phyloP scores from a whole-genome alignment of 2,797 vertebrate species.

The Zalophus californianus region DNA sequence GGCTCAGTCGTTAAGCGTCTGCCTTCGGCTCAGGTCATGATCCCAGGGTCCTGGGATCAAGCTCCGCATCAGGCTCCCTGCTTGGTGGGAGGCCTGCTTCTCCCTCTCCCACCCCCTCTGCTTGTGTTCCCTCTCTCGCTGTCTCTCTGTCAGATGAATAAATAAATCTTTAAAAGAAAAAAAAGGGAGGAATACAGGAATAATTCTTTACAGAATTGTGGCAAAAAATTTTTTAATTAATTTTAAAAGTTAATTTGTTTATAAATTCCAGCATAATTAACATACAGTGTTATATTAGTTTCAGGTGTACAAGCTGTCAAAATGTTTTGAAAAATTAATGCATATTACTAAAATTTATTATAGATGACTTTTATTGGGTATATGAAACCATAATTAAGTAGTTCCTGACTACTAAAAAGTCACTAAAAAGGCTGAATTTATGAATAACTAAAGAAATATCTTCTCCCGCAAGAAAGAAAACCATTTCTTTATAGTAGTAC shows the following conservation, averaged over 20 bases:
- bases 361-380: neutral
- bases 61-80: too few species aligned
- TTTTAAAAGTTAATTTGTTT: neutral
- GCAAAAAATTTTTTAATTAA: neutral
- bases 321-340: conserved; percentile 34
- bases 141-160: too few species aligned
- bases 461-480: neutral
- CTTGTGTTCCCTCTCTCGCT: too few species aligned
- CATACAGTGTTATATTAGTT: neutral
- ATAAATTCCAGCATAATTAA: neutral
- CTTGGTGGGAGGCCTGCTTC: too few species aligned
- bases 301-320: neutral
- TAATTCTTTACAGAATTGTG: neutral
- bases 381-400: conserved; percentile 25
- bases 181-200: neutral
- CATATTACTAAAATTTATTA: neutral
- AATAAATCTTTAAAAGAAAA: too few species aligned
- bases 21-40: too few species aligned
- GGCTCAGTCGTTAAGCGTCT: too few species aligned
- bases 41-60: too few species aligned
- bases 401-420: conserved; percentile 5
- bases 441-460: conserved; percentile 1
- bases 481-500: neutral
- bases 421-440: neutral
- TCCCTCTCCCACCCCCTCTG: too few species aligned